phyloP scores from a whole-genome alignment of 2,888 invertebrate species.

The Cryptocheilus praepositus region DNA sequence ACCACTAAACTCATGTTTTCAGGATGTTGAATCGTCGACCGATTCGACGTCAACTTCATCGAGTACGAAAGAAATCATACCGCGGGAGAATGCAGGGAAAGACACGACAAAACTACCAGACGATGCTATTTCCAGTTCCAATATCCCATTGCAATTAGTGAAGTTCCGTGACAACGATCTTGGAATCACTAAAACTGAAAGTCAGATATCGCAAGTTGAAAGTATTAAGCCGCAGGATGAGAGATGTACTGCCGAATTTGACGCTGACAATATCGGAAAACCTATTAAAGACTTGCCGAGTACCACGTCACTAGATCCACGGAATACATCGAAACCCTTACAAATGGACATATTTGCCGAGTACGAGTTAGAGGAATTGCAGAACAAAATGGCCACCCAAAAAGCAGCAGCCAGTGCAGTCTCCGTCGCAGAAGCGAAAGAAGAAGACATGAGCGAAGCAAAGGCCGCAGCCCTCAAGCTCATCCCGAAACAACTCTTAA shows the following conservation, averaged over 20 bases:
- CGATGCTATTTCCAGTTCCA: constrained; percentile 23
- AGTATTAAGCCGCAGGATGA: constrained; percentile 27
- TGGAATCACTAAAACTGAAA: constrained; percentile 22
- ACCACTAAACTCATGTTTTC: constrained; percentile 14
- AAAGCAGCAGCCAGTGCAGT: neutral
- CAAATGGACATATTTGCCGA: constrained; percentile 63
- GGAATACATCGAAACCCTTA: constrained; percentile 33
- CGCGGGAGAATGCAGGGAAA: constrained; percentile 24
- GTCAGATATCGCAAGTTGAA: constrained; percentile 11
- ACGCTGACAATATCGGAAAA: constrained; percentile 23
- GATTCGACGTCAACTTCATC: constrained; percentile 17
- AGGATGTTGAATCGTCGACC: constrained; percentile 38
- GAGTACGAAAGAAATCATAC: constrained; percentile 2
- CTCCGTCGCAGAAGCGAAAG: constrained; percentile 31
- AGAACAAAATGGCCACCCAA: constrained; percentile 19
- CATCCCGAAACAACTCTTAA: constrained; percentile 64
- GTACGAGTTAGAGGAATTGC: constrained; percentile 42
- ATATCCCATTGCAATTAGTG: constrained; percentile 42
- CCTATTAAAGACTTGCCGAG: constrained; percentile 25
- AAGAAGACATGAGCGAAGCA: constrained; percentile 36
- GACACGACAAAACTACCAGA: constrained; percentile 36
- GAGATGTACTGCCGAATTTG: constrained; percentile 10
- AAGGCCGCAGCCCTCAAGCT: constrained; percentile 56
- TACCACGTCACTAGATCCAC: constrained; percentile 21
- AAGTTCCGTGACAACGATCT: constrained; percentile 40